Evolutionary conservation across 1,140 invertebrate genomes (phyloP), one percentile per base, ranked within the genome.

Genomic region (Diorhabda sublineata): DNA sequence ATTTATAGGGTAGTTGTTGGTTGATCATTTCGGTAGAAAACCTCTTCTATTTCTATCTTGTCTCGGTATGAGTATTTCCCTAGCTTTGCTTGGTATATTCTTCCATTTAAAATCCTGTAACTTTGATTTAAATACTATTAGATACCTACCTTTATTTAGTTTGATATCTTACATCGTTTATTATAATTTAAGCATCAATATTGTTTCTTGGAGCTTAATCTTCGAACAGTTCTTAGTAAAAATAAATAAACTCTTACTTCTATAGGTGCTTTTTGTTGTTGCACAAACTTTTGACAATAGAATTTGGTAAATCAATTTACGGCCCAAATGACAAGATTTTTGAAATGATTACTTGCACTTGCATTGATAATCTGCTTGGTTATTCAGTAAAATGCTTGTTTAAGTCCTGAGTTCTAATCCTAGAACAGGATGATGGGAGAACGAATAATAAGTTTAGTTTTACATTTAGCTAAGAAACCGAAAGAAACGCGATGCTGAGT

Each of bases 171-270:
- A 89, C 77, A 88, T 91, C 67, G 80, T 90, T 3, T 86, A 85
- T 56, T 92, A 88, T 77, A 85, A 85, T 58, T 79, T 91, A 26
- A 91, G 90, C 2, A 80, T 91, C 67, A 85, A 86, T 9, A 87
- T 90, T 0, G 86, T 92, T 11, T 90, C 91, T 0, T 88, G 86
- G 79, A 86, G 89, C 8, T 82, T 91, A 58, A 87, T 90, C 71
- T 86, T 89, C 52, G 90, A 93, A 81, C 82, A 91, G 72, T 91
- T 92, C 26, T 90, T 2, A 85, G 86, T 2, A 87, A 88, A 74
- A 84, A 89, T 9, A 88, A 89, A 75, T 84, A 87, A 57, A 82
- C 86, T 61, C 90, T 90, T 8, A 87, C 87, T n/a, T 88, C 88
- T 57, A 0, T 52, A 8, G 47, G 47, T n/a, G 47, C 47, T 8